phyloP scores from a whole-genome alignment of 2,888 invertebrate species.

The Philhelius pedissequus region DNA sequence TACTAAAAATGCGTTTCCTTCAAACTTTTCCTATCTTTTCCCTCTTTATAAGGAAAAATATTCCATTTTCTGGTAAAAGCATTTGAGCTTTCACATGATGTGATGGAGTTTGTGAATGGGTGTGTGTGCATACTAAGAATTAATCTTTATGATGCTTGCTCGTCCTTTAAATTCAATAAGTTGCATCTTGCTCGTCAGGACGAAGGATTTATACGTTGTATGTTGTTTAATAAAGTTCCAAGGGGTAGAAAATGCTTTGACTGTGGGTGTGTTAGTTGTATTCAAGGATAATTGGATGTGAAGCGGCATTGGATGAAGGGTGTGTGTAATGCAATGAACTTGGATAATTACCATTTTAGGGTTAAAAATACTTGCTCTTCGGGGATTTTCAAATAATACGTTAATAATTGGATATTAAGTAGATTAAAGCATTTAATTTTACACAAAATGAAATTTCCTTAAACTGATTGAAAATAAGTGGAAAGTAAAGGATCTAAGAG shows the following conservation, averaged over 20 bases:
- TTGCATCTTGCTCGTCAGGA: constrained; percentile 35
- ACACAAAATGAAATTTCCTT: constrained; percentile 21
- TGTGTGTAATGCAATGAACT: constrained; percentile 41
- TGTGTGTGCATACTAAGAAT: neutral
- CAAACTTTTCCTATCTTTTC: neutral
- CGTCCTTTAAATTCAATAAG: constrained; percentile 31
- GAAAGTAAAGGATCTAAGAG: neutral
- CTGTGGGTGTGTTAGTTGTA: neutral
- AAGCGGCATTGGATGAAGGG: no score
- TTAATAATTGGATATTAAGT: constrained; percentile 57
- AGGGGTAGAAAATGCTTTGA: no score
- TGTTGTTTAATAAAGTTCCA: neutral
- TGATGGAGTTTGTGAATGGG: neutral
- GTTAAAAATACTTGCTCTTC: neutral
- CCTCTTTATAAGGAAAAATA: neutral
- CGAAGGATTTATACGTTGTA: constrained; percentile 20
- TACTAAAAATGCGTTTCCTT: neutral
- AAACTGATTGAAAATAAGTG: neutral
- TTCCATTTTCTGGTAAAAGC: neutral
- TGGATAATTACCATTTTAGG: constrained; percentile 38
- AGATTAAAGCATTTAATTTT: constrained; percentile 38
- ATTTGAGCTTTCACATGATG: neutral
- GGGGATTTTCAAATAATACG: constrained; percentile 39
- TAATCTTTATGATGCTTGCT: neutral
- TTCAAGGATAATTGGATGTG: neutral